phyloP scores from a whole-genome alignment of 2,113 vertebrate species.

The Bothrops jararaca region DNA sequence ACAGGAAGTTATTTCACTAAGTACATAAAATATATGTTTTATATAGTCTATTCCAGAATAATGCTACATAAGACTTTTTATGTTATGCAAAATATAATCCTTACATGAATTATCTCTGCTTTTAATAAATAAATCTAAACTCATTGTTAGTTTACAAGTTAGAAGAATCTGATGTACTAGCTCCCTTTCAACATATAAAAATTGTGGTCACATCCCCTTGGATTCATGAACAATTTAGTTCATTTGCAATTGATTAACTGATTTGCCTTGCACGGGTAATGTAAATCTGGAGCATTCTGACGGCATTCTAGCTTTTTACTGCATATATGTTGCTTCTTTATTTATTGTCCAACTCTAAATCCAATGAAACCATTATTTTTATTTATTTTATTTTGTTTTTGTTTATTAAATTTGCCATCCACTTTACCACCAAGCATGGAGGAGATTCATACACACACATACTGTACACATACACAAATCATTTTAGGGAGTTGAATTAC shows the following conservation, averaged over 20 bases:
- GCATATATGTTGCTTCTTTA: background rate
- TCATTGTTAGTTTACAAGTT: background rate
- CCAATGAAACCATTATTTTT: background rate
- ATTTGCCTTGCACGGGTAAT: background rate
- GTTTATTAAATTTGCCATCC: background rate
- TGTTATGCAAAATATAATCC: background rate
- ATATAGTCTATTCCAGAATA: background rate
- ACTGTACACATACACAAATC: background rate
- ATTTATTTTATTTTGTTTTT: background rate
- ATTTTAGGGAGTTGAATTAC: background rate
- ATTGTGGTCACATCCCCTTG: background rate
- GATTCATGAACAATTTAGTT: background rate
- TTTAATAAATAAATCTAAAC: background rate
- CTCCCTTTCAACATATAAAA: background rate
- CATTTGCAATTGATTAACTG: background rate
- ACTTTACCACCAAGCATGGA: background rate
- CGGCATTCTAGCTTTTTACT: background rate
- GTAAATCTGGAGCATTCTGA: background rate
- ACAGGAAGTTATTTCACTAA: background rate
- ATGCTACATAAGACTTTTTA: background rate
- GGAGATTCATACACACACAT: background rate
- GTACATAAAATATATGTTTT: background rate
- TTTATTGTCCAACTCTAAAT: background rate
- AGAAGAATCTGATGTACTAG: background rate
- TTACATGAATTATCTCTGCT: background rate